These are phyloP conservation scores for Sturmia bella DNA, from an alignment of 2,888 invertebrate genomes.

Conservation along the genomic window DNA sequence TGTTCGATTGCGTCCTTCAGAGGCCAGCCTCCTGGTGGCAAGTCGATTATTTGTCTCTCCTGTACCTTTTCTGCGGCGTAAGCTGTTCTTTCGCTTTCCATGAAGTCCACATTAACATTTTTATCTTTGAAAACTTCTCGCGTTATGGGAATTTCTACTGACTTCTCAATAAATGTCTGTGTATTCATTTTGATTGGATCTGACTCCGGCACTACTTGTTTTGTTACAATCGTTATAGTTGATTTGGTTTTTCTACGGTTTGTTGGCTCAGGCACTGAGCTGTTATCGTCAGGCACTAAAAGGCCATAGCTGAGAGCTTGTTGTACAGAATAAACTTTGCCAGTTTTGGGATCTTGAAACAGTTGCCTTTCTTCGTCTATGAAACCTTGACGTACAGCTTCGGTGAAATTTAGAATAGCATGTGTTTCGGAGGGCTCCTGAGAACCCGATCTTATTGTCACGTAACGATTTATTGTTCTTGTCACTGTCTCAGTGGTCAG, in stretches of 20 bases:
- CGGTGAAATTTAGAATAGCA: slow-evolving; percentile 87
- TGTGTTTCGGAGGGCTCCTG: slow-evolving; percentile 82
- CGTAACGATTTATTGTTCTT: slow-evolving; percentile 91
- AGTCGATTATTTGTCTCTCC: slow-evolving; percentile 88
- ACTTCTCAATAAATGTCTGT: slow-evolving; percentile 78
- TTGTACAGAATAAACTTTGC: slow-evolving; percentile 87
- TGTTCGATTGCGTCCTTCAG: slow-evolving; percentile 91
- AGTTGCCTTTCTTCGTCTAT: slow-evolving; percentile 90
- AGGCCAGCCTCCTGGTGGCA: slow-evolving; percentile 92
- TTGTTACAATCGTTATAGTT: slow-evolving; percentile 85
- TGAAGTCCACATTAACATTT: slow-evolving; percentile 82
- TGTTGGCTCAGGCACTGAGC: slow-evolving; percentile 83
- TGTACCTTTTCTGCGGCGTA: slow-evolving; percentile 79
- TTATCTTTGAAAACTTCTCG: slow-evolving; percentile 76
- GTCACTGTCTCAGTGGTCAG: slow-evolving; percentile 94
- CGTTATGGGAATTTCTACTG: slow-evolving; percentile 80
- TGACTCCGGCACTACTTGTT: slow-evolving; percentile 81
- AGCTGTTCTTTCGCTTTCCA: slow-evolving; percentile 82
- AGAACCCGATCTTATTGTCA: slow-evolving; percentile 87
- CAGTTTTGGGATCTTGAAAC: slow-evolving; percentile 89
- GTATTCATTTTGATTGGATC: slow-evolving; percentile 78
- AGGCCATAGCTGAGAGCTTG: slow-evolving; percentile 90
- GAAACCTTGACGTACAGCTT: slow-evolving; percentile 89
- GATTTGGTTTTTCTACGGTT: slow-evolving; percentile 81
- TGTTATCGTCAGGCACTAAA: slow-evolving; percentile 84